Conservation (phyloP, 2,113 vertebrate species). For the Thermophis baileyi region DNA sequence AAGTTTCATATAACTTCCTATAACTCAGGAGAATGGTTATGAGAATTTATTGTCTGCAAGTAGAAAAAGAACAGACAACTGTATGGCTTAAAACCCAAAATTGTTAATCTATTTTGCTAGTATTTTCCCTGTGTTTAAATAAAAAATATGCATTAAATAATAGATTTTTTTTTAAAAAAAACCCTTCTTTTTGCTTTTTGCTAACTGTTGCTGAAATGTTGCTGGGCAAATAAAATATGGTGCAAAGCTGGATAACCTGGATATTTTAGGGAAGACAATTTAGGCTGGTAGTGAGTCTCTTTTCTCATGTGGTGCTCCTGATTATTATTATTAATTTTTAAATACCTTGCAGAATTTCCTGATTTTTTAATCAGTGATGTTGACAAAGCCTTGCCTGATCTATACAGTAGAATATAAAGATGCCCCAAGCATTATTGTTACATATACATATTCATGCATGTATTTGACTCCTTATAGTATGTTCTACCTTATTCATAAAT, state of each 20-base stretch:
- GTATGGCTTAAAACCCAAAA: background rate
- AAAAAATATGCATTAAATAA: background rate
- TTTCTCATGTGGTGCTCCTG: background rate
- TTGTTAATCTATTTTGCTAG: background rate
- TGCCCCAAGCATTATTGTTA: background rate
- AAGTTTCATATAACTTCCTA: background rate
- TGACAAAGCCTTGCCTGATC: background rate
- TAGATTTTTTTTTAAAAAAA: background rate
- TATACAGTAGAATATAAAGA: background rate
- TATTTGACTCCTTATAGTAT: background rate
- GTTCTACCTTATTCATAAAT: background rate
- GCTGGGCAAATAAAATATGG: background rate
- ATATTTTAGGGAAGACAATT: background rate
- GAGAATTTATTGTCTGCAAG: background rate
- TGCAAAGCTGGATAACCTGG: background rate
- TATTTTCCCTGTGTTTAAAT: background rate
- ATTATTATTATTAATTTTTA: background rate
- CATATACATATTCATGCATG: background rate
- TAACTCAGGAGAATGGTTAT: background rate
- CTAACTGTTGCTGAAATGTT: background rate
- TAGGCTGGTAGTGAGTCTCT: background rate
- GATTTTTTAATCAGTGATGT: background rate
- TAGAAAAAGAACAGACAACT: background rate
- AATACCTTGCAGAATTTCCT: background rate
- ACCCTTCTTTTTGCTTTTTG: background rate